Base-by-base conservation (phyloP, 2,113 vertebrate species). In the Columbina picui region DNA sequence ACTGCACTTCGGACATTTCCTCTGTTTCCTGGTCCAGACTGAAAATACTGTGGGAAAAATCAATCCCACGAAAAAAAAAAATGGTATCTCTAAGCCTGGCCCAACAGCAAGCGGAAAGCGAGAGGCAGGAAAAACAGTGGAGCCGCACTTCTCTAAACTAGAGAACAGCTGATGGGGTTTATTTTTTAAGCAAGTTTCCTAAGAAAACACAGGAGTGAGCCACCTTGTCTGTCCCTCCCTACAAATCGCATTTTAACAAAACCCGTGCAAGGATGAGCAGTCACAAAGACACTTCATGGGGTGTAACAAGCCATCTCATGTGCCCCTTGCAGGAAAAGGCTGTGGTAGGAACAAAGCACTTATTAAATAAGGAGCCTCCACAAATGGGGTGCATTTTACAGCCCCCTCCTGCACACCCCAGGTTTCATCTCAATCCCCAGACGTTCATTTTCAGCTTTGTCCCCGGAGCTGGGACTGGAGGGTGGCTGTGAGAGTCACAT, bases 401-500 rank as follows among this genome's bases (percentile, higher is more conserved):
- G 43, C 36, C 92, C 49, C 15, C 19, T 94, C 80, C 10, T 16
- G 75, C 82, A 82, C 85, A 57, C 19, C 15, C 65, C 45, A 41
- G 41, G 81, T 56, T n/a, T 64, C 80, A 67, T 14, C 73, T 45
- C 36, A 5, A 47, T 60, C 69, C 96, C 71, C 88, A 27, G 60
- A 56, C 64, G 38, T n/a, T 41, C 26, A 3, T 69, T 73, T 36
- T 10, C 39, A 26, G 22, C 49, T 65, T 6, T 39, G 19, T n/a
- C 29, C 93, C 82, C 55, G 25, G 1, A 64, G 61, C 27, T 14
- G 25, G 90, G 60, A 70, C 94, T 25, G 14, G 68, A 96, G 81
- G 87, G 89, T 30, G 30, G 77, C 87, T 82, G 27, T 0, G 4
- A 96, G 97, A 98, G 89, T 97, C 97, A 97, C 53, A 43, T 97